These are phyloP conservation scores for Leptothorax acervorum DNA, from an alignment of 2,888 invertebrate species.

Conservation along the genomic window DNA sequence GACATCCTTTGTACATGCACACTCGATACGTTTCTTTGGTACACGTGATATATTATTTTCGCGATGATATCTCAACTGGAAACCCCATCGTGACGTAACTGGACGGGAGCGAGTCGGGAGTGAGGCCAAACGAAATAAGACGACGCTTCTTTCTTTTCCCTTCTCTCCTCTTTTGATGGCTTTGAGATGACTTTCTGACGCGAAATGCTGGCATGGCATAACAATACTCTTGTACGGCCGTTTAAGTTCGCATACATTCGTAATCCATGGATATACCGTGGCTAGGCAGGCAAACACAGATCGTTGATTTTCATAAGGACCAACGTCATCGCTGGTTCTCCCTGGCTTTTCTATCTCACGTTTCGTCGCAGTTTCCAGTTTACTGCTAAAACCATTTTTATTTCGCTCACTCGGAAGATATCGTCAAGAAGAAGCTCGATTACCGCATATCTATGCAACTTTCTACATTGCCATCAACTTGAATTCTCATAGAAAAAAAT, in stretches of 20 bases:
- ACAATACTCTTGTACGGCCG: conserved; percentile 3
- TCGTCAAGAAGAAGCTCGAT: not conserved
- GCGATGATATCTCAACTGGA: conserved; percentile 50
- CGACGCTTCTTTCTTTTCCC: conserved; percentile 47
- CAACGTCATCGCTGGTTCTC: conserved; percentile 61
- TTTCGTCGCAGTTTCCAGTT: conserved; percentile 57
- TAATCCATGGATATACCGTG: conserved; percentile 56
- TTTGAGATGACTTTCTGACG: conserved; percentile 64
- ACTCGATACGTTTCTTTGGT: conserved; percentile 27
- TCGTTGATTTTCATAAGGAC: conserved; percentile 78
- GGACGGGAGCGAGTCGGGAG: conserved; percentile 46
- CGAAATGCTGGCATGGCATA: conserved; percentile 47
- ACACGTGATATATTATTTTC: conserved; percentile 48
- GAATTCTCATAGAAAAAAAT: not conserved
- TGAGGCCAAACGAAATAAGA: conserved; percentile 66
- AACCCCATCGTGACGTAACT: conserved; percentile 59
- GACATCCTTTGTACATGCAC: conserved; percentile 29
- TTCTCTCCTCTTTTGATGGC: conserved; percentile 45
- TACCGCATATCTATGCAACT: not conserved
- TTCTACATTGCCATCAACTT: not conserved
- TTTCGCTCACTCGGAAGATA: conserved; percentile 20
- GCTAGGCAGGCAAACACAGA: conserved; percentile 66
- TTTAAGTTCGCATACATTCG: conserved; percentile 31
- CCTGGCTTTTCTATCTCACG: conserved; percentile 25
- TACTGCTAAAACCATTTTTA: conserved; percentile 31